Percentiles rank a stretch among this genome's conserved stretches.
phyloP scores from a whole-genome alignment of 2,113 vertebrate genomes.

The Cyanoramphus novaezelandiae region DNA sequence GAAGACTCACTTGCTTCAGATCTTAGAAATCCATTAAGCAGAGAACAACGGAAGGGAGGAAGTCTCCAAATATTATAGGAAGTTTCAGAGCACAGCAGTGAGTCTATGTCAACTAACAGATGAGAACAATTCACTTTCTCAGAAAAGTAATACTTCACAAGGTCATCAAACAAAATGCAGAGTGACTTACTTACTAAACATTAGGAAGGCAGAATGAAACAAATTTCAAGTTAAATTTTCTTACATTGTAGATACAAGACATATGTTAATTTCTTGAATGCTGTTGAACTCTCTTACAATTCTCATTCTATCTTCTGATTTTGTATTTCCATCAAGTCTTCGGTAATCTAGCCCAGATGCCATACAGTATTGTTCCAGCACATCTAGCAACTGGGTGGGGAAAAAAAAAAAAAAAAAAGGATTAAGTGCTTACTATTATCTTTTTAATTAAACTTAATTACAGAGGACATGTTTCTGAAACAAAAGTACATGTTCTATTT shows the following conservation, averaged over 20 bases:
- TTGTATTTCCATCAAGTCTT: conserved; percentile 91
- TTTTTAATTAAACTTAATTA: not conserved
- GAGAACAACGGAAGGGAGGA: not conserved
- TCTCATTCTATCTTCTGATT: conserved; percentile 88
- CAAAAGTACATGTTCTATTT: not conserved
- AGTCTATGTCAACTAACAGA: not conserved
- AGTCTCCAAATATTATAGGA: not conserved
- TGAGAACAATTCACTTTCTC: not conserved
- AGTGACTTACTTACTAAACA: not conserved
- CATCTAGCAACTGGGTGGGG: conserved; percentile 82
- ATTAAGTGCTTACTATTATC: not conserved
- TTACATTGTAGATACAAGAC: conserved; percentile 96
- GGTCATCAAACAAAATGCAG: not conserved
- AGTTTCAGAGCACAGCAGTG: not conserved
- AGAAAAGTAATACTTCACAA: conserved; percentile 26
- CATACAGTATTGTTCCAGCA: conserved; percentile 93
- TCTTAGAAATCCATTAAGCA: not conserved
- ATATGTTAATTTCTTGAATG: conserved; percentile 86
- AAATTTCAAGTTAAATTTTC: conserved; percentile 52
- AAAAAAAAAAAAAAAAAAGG: not conserved
- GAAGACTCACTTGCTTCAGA: not conserved
- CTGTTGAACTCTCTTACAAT: conserved; percentile 94
- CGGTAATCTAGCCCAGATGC: conserved; percentile 91
- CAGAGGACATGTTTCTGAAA: not conserved
- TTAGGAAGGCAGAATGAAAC: not conserved